Evolutionary conservation across 2,113 vertebrate species (phyloP).

Genomic region (Salminus brasiliensis): DNA sequence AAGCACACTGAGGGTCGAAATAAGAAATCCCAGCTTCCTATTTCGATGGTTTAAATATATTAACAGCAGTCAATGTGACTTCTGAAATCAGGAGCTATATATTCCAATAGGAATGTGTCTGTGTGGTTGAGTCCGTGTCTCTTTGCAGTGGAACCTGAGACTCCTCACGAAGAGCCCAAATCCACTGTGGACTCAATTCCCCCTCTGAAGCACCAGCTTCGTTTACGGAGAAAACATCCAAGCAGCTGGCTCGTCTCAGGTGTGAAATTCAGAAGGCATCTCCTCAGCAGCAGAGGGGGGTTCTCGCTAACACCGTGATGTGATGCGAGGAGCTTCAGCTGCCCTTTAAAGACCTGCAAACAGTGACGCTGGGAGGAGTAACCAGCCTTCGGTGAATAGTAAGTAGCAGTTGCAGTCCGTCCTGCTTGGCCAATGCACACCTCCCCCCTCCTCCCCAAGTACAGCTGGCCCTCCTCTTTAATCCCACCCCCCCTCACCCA

Average conservation of each 20-base stretch:
- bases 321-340: neutral
- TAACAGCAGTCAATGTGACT: neutral
- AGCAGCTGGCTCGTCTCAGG: neutral
- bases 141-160: neutral
- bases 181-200: neutral
- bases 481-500: neutral
- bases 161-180: neutral
- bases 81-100: neutral
- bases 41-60: neutral
- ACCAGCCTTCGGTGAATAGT: conserved; percentile 13
- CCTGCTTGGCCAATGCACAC: conserved; percentile 55
- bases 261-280: neutral
- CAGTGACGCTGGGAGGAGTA: conserved; percentile 2
- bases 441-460: conserved; percentile 34
- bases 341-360: conserved; percentile 2
- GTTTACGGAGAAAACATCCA: neutral
- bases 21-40: neutral
- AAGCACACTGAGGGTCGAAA: neutral
- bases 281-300: neutral
- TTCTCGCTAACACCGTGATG: neutral
- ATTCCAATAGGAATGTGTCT: neutral
- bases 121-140: neutral
- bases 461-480: conserved; percentile 56
- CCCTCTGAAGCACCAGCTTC: neutral
- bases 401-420: neutral